A percentile compares a stretch with the other conserved stretches of the same genome.
phyloP scores from a whole-genome alignment of 2,888 invertebrate genomes.

The Galerucella calmariensis region DNA sequence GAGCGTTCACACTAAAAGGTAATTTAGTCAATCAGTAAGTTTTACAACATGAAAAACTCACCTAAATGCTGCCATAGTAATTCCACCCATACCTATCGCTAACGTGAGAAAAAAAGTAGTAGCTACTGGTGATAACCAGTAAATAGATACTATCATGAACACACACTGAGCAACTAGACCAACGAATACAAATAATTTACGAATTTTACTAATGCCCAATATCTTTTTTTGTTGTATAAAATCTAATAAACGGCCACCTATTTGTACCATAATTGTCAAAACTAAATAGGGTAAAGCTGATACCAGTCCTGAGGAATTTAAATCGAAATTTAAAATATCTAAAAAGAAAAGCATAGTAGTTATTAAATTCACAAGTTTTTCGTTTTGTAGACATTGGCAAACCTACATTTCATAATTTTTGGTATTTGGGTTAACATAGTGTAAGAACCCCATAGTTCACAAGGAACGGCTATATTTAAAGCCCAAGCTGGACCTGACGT shows the following conservation, averaged over 20 bases:
- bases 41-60: slow-evolving; percentile 20
- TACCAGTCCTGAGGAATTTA: slow-evolving; percentile 83
- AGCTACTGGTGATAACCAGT: slow-evolving; percentile 70
- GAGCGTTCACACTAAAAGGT: slow-evolving; percentile 47
- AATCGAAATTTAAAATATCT: slow-evolving; percentile 79
- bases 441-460: slow-evolving; percentile 92
- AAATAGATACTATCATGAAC: slow-evolving; percentile 86
- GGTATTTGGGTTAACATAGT: slow-evolving; percentile 68
- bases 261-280: slow-evolving; percentile 83
- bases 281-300: slow-evolving; percentile 89
- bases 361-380: not conserved
- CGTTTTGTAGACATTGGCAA: too few relatives aligned
- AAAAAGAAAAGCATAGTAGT: slow-evolving; percentile 45
- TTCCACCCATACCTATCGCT: slow-evolving; percentile 43
- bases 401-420: slow-evolving; percentile 42
- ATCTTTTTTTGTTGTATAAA: slow-evolving; percentile 73
- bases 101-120: slow-evolving; percentile 44
- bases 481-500: slow-evolving; percentile 85
- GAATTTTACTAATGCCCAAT: slow-evolving; percentile 78
- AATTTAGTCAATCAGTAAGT: not conserved
- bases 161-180: slow-evolving; percentile 82
- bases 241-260: slow-evolving; percentile 87
- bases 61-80: slow-evolving; percentile 46
- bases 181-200: slow-evolving; percentile 75
- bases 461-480: slow-evolving; percentile 83